Percentiles rank a stretch among this genome's conserved stretches.
Evolutionary conservation across 2,888 invertebrate genomes (phyloP).

Genomic region (Stenodema calcarata): DNA sequence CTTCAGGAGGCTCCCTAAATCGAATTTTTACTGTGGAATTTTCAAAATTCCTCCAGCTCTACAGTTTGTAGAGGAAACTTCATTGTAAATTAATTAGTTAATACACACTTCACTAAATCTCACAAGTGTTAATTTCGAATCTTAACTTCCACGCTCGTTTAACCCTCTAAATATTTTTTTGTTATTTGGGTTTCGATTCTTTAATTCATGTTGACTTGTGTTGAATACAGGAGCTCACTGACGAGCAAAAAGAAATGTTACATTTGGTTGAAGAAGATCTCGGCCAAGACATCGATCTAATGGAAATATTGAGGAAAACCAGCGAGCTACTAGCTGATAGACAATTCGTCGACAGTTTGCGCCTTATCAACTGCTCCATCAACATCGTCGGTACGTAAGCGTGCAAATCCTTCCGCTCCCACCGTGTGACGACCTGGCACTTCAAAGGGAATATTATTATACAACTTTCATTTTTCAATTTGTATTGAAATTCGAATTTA

Average conservation of each 20-base stretch:
- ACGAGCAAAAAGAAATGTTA: slow-evolving; percentile 20
- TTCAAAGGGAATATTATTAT: not conserved
- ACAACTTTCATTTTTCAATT: not conserved
- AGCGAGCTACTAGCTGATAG: slow-evolving; percentile 16
- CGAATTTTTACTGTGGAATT: too few relatives aligned
- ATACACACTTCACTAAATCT: too few relatives aligned
- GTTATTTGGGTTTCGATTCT: too few relatives aligned
- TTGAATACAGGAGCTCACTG: slow-evolving; percentile 1
- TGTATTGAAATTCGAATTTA: not conserved
- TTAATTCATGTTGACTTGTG: too few relatives aligned
- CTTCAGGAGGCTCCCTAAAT: too few relatives aligned
- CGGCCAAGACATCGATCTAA: not conserved
- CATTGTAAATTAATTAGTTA: too few relatives aligned
- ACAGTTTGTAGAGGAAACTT: too few relatives aligned
- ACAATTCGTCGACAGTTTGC: slow-evolving; percentile 23
- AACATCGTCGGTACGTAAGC: slow-evolving; percentile 33
- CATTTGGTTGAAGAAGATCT: not conserved
- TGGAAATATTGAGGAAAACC: slow-evolving; percentile 8
- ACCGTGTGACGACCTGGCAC: not conserved
- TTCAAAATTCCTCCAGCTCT: too few relatives aligned
- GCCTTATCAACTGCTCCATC: slow-evolving; percentile 39
- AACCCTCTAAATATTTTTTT: too few relatives aligned
- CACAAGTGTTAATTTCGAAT: too few relatives aligned
- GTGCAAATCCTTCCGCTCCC: not conserved
- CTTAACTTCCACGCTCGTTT: too few relatives aligned